These are phyloP conservation scores for Geopemphigus sp. DNA, from an alignment of 1,140 invertebrate species.

Conservation along the genomic window DNA sequence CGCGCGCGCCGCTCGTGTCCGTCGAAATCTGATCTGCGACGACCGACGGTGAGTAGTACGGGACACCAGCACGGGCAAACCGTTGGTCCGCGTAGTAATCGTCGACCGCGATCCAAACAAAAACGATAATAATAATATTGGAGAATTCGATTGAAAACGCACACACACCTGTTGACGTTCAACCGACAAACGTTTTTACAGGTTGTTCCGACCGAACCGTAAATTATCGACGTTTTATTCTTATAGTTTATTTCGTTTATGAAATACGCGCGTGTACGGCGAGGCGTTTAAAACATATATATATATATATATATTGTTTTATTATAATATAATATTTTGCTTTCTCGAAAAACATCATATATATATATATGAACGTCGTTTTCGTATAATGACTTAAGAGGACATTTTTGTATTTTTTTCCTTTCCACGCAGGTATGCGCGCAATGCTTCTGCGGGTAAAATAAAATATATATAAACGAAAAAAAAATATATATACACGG, in stretches of 20 bases:
- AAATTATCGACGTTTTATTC: constrained; percentile 36
- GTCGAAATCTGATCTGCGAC: too few species aligned
- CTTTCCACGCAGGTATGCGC: background rate
- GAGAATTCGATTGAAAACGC: constrained; percentile 2
- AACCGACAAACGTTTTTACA: constrained; percentile 28
- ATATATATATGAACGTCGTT: background rate
- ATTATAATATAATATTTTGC: too few species aligned
- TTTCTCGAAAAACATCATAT: background rate
- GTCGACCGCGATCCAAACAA: background rate
- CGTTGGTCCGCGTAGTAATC: background rate
- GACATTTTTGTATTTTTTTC: background rate
- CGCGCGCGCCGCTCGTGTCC: too few species aligned
- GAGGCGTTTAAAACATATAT: background rate
- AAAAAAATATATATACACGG: background rate
- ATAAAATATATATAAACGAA: background rate
- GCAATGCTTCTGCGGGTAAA: background rate
- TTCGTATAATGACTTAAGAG: background rate
- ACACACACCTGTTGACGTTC: constrained; percentile 15
- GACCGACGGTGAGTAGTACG: too few species aligned
- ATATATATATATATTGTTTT: background rate
- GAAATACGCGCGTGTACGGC: background rate
- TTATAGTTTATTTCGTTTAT: background rate
- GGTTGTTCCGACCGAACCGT: background rate
- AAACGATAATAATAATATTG: constrained; percentile 11
- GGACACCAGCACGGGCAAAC: too few species aligned